These are phyloP conservation scores for Amphiprion ocellaris DNA, from an alignment of 2,113 vertebrate species.

Conservation along the genomic window DNA sequence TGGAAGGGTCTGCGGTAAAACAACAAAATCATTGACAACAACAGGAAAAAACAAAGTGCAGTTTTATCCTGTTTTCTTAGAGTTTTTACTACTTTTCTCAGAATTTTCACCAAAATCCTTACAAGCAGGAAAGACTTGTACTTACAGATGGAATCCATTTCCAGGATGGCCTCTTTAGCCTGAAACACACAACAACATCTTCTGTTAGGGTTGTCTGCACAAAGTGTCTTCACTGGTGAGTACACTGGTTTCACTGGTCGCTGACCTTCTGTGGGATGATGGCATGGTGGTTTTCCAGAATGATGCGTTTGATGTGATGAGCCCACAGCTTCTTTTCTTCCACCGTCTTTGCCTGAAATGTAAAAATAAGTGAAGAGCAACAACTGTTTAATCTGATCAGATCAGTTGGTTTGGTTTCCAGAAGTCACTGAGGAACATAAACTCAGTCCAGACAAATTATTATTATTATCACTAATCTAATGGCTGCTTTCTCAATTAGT, in stretches of 20 bases:
- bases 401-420: too few species aligned
- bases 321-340: slow-evolving; percentile 95
- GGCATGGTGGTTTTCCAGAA: slow-evolving; percentile 93
- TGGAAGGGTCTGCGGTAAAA: slow-evolving; percentile 76
- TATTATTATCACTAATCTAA: too few species aligned
- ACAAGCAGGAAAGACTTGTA: slow-evolving; percentile 37
- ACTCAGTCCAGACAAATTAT: too few species aligned
- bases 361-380: too few species aligned
- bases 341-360: slow-evolving; percentile 86
- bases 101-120: too few species aligned
- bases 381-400: too few species aligned
- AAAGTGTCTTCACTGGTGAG: background rate
- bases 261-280: slow-evolving; percentile 94
- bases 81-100: too few species aligned
- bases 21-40: background rate
- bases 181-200: slow-evolving; percentile 70
- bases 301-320: slow-evolving; percentile 95
- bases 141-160: slow-evolving; percentile 93
- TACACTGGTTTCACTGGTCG: background rate
- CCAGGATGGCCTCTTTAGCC: slow-evolving; percentile 95
- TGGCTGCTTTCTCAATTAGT: too few species aligned
- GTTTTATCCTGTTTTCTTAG: too few species aligned
- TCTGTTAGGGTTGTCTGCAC: background rate
- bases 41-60: background rate
- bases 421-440: too few species aligned